Percentiles rank a stretch among this genome's conserved stretches.
Evolutionary conservation across 2,113 vertebrate species (phyloP).

Genomic region (Chitala chitala): DNA sequence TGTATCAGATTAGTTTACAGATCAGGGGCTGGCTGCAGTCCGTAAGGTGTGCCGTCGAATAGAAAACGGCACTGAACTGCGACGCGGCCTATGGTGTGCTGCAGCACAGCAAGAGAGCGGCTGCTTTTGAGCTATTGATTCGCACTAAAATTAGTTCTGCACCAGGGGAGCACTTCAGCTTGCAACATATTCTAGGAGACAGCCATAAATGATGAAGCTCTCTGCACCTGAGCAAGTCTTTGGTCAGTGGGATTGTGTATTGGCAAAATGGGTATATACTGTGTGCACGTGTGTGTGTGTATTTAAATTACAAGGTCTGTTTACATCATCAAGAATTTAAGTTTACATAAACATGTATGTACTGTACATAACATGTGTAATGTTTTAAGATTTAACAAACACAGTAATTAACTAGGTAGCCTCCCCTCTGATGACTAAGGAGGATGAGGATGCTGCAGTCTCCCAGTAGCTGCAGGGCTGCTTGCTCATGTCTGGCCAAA

Average conservation of each 20-base stretch:
- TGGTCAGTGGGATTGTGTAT: background rate
- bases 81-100: constrained; percentile 55
- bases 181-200: constrained; percentile 20
- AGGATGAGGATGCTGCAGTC: too few species aligned
- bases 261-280: background rate
- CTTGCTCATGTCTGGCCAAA: too few species aligned
- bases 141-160: constrained; percentile 33
- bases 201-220: constrained; percentile 27
- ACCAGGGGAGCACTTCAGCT: constrained; percentile 6
- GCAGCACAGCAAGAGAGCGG: constrained; percentile 49
- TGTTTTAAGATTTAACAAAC: too few species aligned
- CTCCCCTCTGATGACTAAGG: too few species aligned
- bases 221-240: constrained; percentile 17
- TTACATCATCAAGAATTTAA: too few species aligned
- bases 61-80: constrained; percentile 48
- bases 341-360: too few species aligned
- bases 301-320: background rate
- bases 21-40: constrained; percentile 19
- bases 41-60: constrained; percentile 42
- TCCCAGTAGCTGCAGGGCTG: too few species aligned
- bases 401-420: too few species aligned
- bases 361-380: too few species aligned
- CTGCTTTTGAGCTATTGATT: constrained; percentile 39
- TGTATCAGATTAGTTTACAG: constrained; percentile 27
- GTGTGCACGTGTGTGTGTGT: background rate